phyloP scores from a whole-genome alignment of 2,888 invertebrate genomes.

The Lepidochrysops patricia region DNA sequence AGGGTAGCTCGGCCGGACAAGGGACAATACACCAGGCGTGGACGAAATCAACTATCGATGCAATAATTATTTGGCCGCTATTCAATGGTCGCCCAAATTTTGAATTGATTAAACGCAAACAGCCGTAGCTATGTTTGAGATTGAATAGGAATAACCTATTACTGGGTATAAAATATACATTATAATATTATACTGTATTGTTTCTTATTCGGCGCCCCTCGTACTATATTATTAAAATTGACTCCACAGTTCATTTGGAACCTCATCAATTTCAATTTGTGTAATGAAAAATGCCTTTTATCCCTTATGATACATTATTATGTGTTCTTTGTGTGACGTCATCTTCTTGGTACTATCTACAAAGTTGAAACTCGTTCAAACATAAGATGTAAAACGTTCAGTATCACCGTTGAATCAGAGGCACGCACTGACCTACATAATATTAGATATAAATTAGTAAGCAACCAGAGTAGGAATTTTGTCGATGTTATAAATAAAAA shows the following conservation, averaged over 20 bases:
- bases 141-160: neutral
- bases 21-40: conserved; percentile 16
- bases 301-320: too few relatives aligned
- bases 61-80: conserved; percentile 7
- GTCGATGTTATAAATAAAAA: too few relatives aligned
- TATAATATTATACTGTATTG: neutral
- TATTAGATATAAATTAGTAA: too few relatives aligned
- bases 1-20: conserved; percentile 16
- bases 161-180: neutral
- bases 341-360: too few relatives aligned
- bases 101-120: neutral
- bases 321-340: too few relatives aligned
- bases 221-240: neutral
- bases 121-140: neutral
- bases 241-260: neutral
- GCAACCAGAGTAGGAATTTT: too few relatives aligned
- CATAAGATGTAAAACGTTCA: too few relatives aligned
- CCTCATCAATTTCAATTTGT: neutral
- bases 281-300: neutral
- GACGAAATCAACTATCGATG: conserved; percentile 18
- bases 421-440: too few relatives aligned
- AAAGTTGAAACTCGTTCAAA: too few relatives aligned
- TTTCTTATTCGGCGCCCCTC: neutral
- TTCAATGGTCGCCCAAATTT: conserved; percentile 14
- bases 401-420: too few relatives aligned